Conservation (phyloP, 2,888 invertebrate genomes). For the Drosophila multiciliata region DNA sequence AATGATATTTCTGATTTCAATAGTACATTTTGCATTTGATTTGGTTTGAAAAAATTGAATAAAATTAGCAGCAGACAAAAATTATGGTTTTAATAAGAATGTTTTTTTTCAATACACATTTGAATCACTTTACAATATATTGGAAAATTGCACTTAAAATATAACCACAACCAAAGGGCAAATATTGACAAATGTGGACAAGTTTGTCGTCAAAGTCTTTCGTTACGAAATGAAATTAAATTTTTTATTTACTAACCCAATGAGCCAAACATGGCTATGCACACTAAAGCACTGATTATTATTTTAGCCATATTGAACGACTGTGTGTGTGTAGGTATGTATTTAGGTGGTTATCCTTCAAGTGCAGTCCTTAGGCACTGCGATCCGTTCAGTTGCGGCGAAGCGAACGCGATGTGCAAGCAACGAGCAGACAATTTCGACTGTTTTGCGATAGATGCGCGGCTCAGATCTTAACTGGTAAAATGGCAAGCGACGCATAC, state of each 20-base stretch:
- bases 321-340: constrained; percentile 17
- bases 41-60: neutral
- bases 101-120: neutral
- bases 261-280: constrained; percentile 81
- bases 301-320: constrained; percentile 71
- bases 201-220: constrained; percentile 58
- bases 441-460: constrained; percentile 77
- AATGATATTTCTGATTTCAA: neutral
- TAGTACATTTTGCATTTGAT: neutral
- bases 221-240: constrained; percentile 30
- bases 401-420: constrained; percentile 72
- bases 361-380: constrained; percentile 42
- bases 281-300: constrained; percentile 78
- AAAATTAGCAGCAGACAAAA: neutral
- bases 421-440: constrained; percentile 78
- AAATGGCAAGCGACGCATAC: constrained; percentile 48
- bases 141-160: neutral
- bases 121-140: neutral
- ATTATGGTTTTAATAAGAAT: neutral
- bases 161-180: constrained; percentile 27
- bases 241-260: constrained; percentile 77
- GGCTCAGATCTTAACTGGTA: constrained; percentile 69
- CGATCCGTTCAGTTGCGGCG: constrained; percentile 33
- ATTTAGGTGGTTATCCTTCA: constrained; percentile 38
- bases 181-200: constrained; percentile 18